Conservation (phyloP, 2,113 vertebrate species). For the Paradisaea rubra region DNA sequence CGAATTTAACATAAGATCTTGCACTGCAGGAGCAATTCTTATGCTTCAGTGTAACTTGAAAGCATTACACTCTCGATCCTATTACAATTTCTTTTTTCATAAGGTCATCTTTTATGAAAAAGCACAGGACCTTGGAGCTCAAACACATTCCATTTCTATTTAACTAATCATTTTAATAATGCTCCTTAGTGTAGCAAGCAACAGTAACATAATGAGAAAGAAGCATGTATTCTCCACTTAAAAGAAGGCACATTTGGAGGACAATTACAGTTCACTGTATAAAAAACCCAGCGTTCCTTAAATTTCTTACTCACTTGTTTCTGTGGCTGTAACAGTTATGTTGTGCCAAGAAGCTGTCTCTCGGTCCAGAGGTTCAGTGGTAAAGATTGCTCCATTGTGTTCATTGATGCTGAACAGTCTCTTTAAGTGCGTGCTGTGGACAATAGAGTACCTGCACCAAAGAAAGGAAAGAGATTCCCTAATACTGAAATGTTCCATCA, state of each 20-base stretch:
- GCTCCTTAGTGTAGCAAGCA: neutral
- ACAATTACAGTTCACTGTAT: conserved; percentile 8
- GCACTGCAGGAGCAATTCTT: neutral
- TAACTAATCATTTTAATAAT: conserved; percentile 37
- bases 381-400: conserved; percentile 81
- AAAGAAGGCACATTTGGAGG: neutral
- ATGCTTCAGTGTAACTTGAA: conserved; percentile 30
- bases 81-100: neutral
- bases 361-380: conserved; percentile 78
- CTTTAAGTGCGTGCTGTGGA: conserved; percentile 55
- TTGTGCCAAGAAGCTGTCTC: conserved; percentile 87
- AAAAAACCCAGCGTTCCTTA: neutral
- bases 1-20: conserved; percentile 46
- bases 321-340: conserved; percentile 82
- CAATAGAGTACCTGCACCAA: conserved; percentile 81
- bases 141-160: neutral
- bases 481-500: neutral
- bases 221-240: neutral
- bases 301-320: conserved; percentile 79
- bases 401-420: conserved; percentile 80
- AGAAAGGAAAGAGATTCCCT: neutral
- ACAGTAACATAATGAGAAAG: conserved; percentile 4
- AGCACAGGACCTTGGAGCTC: conserved; percentile 19
- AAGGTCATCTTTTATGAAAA: conserved; percentile 38
- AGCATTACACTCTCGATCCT: neutral